Evolutionary conservation across 2,797 vertebrate genomes (phyloP).

Genomic region (Cossypha polioptera): DNA sequence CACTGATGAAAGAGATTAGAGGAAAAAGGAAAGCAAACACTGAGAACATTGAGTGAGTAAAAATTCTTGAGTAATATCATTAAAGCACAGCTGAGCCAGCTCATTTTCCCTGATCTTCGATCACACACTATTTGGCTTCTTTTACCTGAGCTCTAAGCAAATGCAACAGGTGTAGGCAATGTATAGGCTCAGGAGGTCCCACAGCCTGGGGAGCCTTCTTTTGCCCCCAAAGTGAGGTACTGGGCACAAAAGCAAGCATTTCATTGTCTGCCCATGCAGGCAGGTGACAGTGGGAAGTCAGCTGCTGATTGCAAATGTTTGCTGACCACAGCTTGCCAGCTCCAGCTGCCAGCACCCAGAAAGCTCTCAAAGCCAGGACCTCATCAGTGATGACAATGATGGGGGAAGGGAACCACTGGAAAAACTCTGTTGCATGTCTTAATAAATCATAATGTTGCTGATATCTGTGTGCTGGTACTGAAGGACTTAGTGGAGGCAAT

Average conservation of each 20-base stretch:
- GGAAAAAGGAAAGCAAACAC: not conserved
- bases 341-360: not conserved
- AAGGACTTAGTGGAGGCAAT: slow-evolving; percentile 3
- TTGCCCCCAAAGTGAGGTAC: not conserved
- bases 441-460: not conserved
- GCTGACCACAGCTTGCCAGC: not conserved
- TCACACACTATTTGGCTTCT: not conserved
- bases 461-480: not conserved
- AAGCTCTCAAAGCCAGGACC: not conserved
- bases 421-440: not conserved
- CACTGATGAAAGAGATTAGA: not conserved
- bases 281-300: not conserved
- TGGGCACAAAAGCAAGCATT: not conserved
- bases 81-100: not conserved
- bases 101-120: not conserved
- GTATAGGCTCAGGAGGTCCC: not conserved
- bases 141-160: not conserved
- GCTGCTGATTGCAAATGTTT: not conserved
- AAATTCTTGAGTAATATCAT: not conserved
- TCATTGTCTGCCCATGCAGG: not conserved
- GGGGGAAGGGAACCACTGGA: not conserved
- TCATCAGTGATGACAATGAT: not conserved
- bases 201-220: not conserved
- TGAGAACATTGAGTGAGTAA: not conserved
- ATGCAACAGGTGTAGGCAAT: not conserved